These are phyloP conservation scores for Scaptomyza polygonia DNA, from an alignment of 2,888 invertebrate species.

Conservation along the genomic window DNA sequence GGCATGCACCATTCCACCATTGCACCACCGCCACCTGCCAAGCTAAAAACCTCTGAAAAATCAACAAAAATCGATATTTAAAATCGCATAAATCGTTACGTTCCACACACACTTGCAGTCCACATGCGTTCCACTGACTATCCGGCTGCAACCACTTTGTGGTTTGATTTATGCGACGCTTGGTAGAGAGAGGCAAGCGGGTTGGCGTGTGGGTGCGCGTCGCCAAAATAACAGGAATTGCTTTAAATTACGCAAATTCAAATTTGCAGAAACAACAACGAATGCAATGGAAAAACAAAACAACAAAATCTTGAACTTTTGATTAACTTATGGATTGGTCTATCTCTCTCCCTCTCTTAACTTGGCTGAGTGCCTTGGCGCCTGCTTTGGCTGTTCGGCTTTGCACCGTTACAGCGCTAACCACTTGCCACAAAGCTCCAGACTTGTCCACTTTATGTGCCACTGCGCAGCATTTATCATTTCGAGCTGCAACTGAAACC, in stretches of 20 bases:
- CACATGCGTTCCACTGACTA: constrained; percentile 52
- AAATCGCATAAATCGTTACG: constrained; percentile 83
- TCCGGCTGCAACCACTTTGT: constrained; percentile 59
- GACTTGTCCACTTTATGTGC: constrained; percentile 68
- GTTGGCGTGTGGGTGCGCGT: constrained; percentile 73
- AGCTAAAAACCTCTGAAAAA: constrained; percentile 65
- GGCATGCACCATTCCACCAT: constrained; percentile 20
- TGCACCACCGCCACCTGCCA: constrained; percentile 67
- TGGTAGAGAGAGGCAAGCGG: constrained; percentile 24
- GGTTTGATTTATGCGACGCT: constrained; percentile 71
- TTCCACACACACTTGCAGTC: constrained; percentile 55
- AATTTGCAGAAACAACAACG: constrained; percentile 34
- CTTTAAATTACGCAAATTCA: constrained; percentile 76
- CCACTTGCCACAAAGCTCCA: constrained; percentile 47
- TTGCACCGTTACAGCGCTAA: constrained; percentile 38
- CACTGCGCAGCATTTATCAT: constrained; percentile 61
- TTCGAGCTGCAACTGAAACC: not conserved
- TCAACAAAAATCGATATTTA: constrained; percentile 84
- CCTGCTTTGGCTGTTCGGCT: constrained; percentile 20
- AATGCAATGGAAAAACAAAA: not conserved
- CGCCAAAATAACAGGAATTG: constrained; percentile 72
- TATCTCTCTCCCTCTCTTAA: constrained; percentile 7
- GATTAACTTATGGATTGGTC: constrained; percentile 72
- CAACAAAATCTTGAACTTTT: constrained; percentile 67
- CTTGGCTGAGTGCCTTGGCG: constrained; percentile 2